Evolutionary conservation across 2,797 vertebrate species (phyloP), one percentile per base, ranked within the genome.

Genomic region (Yasuhikotakia modesta): DNA sequence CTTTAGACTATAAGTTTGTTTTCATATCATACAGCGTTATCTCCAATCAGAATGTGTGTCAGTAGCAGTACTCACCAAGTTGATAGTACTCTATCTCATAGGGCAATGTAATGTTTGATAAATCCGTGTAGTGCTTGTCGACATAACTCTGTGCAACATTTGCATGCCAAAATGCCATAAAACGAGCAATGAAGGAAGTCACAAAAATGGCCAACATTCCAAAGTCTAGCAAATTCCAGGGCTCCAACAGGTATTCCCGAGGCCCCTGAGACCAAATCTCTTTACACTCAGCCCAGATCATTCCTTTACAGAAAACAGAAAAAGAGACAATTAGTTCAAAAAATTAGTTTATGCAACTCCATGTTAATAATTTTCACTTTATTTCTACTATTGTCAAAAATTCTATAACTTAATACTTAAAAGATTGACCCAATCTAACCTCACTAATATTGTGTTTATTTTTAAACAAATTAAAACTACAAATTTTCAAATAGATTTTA

Each of bases 201-300:
- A 95, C 94, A 82, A 98, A 99, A 88, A 98, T 96, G 67, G 96
- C 90, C 85, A 98, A 81, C 94, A 98, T 98, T 32, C 96, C 97
- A 66, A 99, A 99, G 82, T 98, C 97, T 6, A 99, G 94, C 87
- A 98, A 95, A 86, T 99, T 99, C 97, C 97, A 99, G 52, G 96
- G 91, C 63, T 99, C 95, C 79, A 95, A 94, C 27, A 98, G 84
- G 81, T 99, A 99, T 73, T 99, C 97, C 64, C 96, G 91, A 76
- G 96, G 94, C 77, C 97, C 96, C 88, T 97, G 95, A 24, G 93
- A 93, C 97, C 97, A 99, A 75, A 99, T 96, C 86, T 96, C 94
- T 89, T 95, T 96, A 88, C 96, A 99, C 87, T 96, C 96, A 19
- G 96, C 93, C 95, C 97, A 98, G 90, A 98, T 97, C 92, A 98